phyloP scores from a whole-genome alignment of 2,888 invertebrate species.

The Phoenoteleia sp. region DNA sequence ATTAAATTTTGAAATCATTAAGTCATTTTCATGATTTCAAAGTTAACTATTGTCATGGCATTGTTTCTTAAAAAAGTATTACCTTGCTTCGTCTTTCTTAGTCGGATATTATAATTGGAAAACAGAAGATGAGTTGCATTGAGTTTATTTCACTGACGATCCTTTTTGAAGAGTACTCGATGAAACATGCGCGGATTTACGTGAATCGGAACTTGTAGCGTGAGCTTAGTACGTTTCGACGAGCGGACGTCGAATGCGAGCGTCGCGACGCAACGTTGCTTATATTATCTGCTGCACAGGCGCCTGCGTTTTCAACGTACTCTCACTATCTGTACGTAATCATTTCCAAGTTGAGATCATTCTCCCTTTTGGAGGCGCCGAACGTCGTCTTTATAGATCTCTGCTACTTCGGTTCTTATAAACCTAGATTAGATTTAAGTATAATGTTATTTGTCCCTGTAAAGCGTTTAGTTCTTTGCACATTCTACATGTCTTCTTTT shows the following conservation, averaged over 20 bases:
- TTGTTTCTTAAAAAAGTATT: too few relatives aligned
- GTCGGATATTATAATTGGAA: too few relatives aligned
- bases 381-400: not conserved
- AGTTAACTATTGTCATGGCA: too few relatives aligned
- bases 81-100: too few relatives aligned
- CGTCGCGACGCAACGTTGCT: constrained; percentile 52
- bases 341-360: constrained; percentile 25
- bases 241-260: constrained; percentile 64
- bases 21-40: too few relatives aligned
- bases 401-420: too few relatives aligned
- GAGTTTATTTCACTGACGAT: not conserved
- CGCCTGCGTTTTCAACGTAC: constrained; percentile 68
- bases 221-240: constrained; percentile 39
- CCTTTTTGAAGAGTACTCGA: not conserved
- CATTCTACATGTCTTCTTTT: too few relatives aligned
- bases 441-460: too few relatives aligned
- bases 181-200: not conserved
- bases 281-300: constrained; percentile 61
- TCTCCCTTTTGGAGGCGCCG: constrained; percentile 23
- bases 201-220: not conserved
- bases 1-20: too few relatives aligned
- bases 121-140: too few relatives aligned
- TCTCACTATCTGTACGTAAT: constrained; percentile 52
- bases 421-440: too few relatives aligned
- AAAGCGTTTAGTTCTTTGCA: too few relatives aligned